Conservation (phyloP, 2,797 vertebrate species). For the Leptatherina wallacei region DNA sequence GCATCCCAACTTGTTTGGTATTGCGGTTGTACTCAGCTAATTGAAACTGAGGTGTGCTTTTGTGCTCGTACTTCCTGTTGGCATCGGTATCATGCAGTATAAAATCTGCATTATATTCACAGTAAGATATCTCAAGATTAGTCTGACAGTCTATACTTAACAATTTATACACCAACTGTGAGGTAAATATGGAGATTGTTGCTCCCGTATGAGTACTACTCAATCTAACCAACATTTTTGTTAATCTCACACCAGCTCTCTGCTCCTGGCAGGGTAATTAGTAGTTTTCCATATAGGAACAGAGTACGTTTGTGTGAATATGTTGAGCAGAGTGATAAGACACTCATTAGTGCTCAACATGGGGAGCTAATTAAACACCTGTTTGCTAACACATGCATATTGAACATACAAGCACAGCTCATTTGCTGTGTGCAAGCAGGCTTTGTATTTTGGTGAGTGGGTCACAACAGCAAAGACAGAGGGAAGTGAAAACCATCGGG, state of each 20-base stretch:
- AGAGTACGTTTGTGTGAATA: constrained; percentile 20
- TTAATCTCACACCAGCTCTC: constrained; percentile 18
- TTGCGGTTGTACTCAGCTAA: background rate
- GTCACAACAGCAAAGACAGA: constrained; percentile 5
- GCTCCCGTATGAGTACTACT: constrained; percentile 16
- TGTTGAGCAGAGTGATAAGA: constrained; percentile 17
- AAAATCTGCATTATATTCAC: background rate
- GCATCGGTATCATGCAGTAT: background rate
- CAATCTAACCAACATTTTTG: constrained; percentile 22
- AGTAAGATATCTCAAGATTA: background rate
- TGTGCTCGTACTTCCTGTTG: background rate
- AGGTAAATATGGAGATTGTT: background rate
- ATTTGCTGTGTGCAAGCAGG: constrained; percentile 1
- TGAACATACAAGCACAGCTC: constrained; percentile 3
- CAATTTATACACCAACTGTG: background rate
- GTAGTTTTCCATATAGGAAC: constrained; percentile 13
- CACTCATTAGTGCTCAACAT: constrained; percentile 29
- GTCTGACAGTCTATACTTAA: background rate
- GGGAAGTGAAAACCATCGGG: background rate
- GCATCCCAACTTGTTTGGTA: no score
- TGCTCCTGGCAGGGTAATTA: constrained; percentile 32
- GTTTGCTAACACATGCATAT: constrained; percentile 28
- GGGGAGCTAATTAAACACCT: constrained; percentile 31
- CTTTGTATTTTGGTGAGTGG: constrained; percentile 8
- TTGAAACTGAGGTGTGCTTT: background rate